Evolutionary conservation across 2,113 vertebrate genomes (phyloP), one percentile per base, ranked within the genome.

Genomic region (Galbula dea): DNA sequence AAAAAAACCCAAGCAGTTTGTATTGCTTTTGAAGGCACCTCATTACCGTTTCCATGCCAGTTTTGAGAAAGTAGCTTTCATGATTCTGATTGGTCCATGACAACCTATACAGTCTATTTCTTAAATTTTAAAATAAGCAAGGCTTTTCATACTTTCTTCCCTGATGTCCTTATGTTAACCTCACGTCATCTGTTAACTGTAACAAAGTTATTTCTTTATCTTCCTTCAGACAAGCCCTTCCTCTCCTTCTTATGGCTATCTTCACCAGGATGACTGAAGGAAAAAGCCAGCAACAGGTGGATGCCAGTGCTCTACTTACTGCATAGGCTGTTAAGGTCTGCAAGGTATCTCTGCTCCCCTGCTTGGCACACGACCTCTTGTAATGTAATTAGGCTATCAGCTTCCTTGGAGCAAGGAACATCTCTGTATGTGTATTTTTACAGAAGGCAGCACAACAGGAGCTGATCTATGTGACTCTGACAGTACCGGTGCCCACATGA

Each of bases 351-450:
- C 2, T 4, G 32, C 11, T 4, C 34, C 21, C 15, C 68, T 3
- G 59, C 41, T 29, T 5, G 51, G 21, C 11, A 77, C 49, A 1
- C 1, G 27, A 0, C 29, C 65, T 8, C 36, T 7, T 7, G 6
- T 3, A 39, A 0, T 2, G 15, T 1, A 2, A 2, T 1, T 4
- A 21, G 23, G 43, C 76, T 18, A 5, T 0, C 43, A 3, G 22
- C 29, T 24, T 4, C 36, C 20, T n/a, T 0, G 29, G 18, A 2
- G 26, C n/a, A 4, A 1, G 46, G 36, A 15, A 1, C 83, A 5
- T 8, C 67, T 24, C 36, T 13, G 0, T 7, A 9, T 0, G 27
- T 0, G 26, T 0, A 0, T 2, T 4, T 20, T 2, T 2, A 19
- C 19, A 4, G 62, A 0, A 11, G 30, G 39, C 45, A 29, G 37